A percentile compares a stretch with the other conserved stretches of the same genome.
These are phyloP conservation scores for Alligator sinensis DNA, from an alignment of 2,113 vertebrate genomes.

Conservation along the genomic window DNA sequence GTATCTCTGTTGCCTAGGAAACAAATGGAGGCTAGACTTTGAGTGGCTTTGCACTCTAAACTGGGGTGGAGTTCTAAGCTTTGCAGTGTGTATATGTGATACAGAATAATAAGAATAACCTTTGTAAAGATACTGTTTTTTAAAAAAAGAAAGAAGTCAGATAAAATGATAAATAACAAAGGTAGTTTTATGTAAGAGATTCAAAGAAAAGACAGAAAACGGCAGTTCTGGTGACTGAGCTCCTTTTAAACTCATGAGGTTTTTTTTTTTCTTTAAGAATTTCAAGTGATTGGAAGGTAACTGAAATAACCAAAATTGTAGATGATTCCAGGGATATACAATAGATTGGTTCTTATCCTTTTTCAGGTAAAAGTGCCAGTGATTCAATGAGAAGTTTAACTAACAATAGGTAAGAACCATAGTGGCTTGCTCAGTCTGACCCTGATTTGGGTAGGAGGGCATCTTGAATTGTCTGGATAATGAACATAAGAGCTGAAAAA, in stretches of 20 bases:
- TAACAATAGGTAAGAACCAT: neutral
- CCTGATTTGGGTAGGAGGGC: neutral
- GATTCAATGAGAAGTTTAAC: constrained; percentile 10
- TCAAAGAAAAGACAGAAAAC: constrained; percentile 20
- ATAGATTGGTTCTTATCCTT: neutral
- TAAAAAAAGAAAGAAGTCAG: neutral
- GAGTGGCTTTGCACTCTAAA: constrained; percentile 19
- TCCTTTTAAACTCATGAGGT: neutral
- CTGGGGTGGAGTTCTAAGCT: constrained; percentile 34
- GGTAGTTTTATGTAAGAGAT: neutral
- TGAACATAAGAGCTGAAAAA: neutral
- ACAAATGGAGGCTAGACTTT: constrained; percentile 58
- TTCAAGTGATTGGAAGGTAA: neutral
- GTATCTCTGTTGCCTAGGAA: constrained; percentile 62
- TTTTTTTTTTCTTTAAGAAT: neutral
- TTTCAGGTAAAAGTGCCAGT: neutral
- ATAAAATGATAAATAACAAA: neutral
- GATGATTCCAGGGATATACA: neutral
- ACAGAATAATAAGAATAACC: neutral
- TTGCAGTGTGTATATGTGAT: neutral
- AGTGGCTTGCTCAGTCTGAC: neutral
- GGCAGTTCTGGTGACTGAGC: neutral
- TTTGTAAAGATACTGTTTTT: neutral
- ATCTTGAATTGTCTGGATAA: neutral
- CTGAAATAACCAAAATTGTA: neutral